These are phyloP conservation scores for Cynodonichthys magdalenae DNA, from an alignment of 2,797 vertebrate genomes.

Conservation along the genomic window DNA sequence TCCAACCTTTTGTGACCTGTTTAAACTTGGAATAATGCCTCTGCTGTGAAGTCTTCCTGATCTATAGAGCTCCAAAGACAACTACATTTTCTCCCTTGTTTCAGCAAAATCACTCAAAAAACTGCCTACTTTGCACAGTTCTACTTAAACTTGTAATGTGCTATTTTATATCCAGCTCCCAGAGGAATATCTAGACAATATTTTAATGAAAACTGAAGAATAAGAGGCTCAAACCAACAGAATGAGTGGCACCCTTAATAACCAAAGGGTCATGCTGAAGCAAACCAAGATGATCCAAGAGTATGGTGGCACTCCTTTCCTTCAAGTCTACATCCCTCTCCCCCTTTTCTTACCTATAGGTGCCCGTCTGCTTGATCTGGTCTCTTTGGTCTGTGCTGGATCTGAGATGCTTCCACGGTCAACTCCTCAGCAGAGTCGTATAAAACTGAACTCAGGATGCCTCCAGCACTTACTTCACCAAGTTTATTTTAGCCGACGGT, in stretches of 20 bases:
- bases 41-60: background rate
- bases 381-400: constrained; percentile 25
- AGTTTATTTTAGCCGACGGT: constrained; percentile 78
- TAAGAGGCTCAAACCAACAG: no score
- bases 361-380: constrained; percentile 12
- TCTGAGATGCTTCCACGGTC: constrained; percentile 50
- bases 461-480: constrained; percentile 75
- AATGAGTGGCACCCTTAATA: no score
- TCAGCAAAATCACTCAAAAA: no score
- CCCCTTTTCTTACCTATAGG: constrained; percentile 55
- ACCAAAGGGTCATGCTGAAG: background rate
- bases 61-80: no score
- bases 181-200: no score
- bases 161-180: no score
- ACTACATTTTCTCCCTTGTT: no score
- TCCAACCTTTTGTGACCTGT: background rate
- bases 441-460: constrained; percentile 65
- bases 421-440: constrained; percentile 46
- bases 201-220: no score
- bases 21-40: background rate
- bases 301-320: no score
- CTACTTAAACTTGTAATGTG: no score
- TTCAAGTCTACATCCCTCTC: background rate
- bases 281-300: background rate
- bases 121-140: no score